Evolutionary conservation across 92 coral and sea anemone genomes (phyloP).

Genomic region (Epizoanthus stellaris): DNA sequence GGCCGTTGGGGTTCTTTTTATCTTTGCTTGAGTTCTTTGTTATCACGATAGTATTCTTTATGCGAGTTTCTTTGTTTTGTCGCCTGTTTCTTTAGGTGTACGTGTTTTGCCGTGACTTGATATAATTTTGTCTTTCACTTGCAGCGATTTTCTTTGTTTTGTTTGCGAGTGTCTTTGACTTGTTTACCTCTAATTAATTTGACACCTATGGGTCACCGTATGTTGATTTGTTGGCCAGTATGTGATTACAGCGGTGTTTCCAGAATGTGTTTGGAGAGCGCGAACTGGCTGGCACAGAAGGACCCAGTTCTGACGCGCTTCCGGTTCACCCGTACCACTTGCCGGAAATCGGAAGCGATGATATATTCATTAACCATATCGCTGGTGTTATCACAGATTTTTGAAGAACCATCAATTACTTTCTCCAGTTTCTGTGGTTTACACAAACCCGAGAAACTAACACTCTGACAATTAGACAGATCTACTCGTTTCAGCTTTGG

Average conservation of each 20-base stretch:
- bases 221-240: neutral
- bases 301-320: slow-evolving; percentile 67
- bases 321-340: slow-evolving; percentile 11
- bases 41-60: too few species aligned
- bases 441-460: neutral
- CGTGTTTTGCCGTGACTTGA: too few species aligned
- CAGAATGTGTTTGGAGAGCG: slow-evolving; percentile 72
- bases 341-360: neutral
- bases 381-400: neutral
- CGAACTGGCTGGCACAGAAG: slow-evolving; percentile 68
- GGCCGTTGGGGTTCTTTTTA: too few species aligned
- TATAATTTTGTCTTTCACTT: too few species aligned
- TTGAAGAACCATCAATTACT: neutral
- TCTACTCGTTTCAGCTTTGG: slow-evolving; percentile 11
- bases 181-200: too few species aligned
- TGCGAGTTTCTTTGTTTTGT: too few species aligned
- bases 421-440: neutral
- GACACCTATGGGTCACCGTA: too few species aligned
- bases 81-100: too few species aligned
- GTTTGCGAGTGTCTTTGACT: too few species aligned
- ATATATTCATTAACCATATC: neutral
- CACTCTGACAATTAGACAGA: neutral
- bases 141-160: too few species aligned
- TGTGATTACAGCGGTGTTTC: slow-evolving; percentile 75
- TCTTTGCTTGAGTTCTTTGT: too few species aligned